Base-by-base conservation (phyloP, 1,140 invertebrate genomes). In the Liolophura sinensis region DNA sequence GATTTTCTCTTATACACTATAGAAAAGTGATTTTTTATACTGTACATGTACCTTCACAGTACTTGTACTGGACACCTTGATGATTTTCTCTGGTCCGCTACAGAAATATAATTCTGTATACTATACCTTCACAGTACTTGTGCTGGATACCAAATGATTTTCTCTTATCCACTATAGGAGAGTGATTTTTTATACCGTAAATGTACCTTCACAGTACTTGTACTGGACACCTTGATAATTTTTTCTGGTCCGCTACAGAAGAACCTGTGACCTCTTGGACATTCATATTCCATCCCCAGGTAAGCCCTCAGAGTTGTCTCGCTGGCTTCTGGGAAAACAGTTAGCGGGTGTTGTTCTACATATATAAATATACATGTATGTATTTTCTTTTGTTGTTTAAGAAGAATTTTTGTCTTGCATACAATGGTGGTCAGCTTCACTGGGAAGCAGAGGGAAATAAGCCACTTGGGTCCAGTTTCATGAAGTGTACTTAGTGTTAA, bases 211-310 rank as follows among this genome's bases (percentile, higher is more conserved):
- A 94, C 89, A 64, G 91, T 88, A 15, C 90, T 92, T 71, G 87
- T 89, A 55, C 90, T 89, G 1, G 90, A 89, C 1, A 92, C 91
- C 75, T 92, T 91, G 18, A 96, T 84, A 27, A 96, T 89, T 77
- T 92, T 92, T 73, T 96, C 94, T 22, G 95, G 93, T 1, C 90
- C 90, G 18, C 93, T 91, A 79, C 93, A 91, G 90, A 98, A 97
- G 84, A 99, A 98, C 66, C 94, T 88, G 84, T 99, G 96, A 1
- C 97, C 97, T 52, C 93, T 82, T 0, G 93, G 91, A 87, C 97
- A 99, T 85, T 99, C 97, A 81, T 98, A 99, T 78, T 99, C 97
- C 72, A 95, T 90, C 1, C 97, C 97, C 67, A 99, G 90, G 80
- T 97, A 99, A 67, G 98, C 92, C 84, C 98, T 96, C 1, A 97